A percentile compares a stretch with the other conserved stretches of the same genome.
These are phyloP conservation scores for Leptarthrus brevirostris DNA, from an alignment of 2,888 invertebrate genomes.

Conservation along the genomic window DNA sequence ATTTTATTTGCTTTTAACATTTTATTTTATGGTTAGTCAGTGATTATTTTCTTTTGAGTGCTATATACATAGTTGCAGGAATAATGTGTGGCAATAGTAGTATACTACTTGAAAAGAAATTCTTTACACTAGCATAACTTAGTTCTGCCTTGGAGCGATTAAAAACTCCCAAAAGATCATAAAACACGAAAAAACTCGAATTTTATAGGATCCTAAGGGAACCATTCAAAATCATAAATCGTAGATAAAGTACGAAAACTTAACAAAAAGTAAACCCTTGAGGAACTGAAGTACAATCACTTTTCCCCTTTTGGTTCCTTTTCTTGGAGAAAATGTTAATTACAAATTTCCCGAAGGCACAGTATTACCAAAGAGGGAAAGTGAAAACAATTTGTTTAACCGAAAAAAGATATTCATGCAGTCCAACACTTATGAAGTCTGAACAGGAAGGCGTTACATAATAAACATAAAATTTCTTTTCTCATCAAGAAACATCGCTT, in stretches of 20 bases:
- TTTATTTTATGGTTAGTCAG: no score
- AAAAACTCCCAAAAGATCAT: no score
- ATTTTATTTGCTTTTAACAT: no score
- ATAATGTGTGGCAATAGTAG: no score
- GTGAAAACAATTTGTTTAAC: constrained; percentile 32
- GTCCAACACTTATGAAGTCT: not conserved
- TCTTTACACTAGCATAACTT: no score
- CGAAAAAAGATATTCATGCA: not conserved
- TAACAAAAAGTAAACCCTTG: constrained; percentile 25
- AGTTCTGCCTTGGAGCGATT: no score
- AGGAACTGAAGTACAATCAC: not conserved
- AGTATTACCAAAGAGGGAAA: constrained; percentile 18
- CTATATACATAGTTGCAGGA: no score
- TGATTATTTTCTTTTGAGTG: no score
- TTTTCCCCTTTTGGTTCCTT: not conserved
- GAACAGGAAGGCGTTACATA: constrained; percentile 22
- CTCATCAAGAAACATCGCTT: constrained; percentile 22
- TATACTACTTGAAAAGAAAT: no score
- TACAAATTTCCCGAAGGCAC: constrained; percentile 37
- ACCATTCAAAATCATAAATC: constrained; percentile 15
- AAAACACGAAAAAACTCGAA: constrained; percentile 1
- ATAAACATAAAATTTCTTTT: constrained; percentile 30
- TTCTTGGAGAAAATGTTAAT: constrained; percentile 16
- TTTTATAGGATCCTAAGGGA: constrained; percentile 10
- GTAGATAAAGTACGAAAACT: constrained; percentile 18